Conservation (phyloP, 2,113 vertebrate genomes). For the mouse (Mus musculus) region GRCm39 chrX:162570001-162570500, state of each 20-base stretch:
- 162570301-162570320: neutral
- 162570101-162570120: neutral
- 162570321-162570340: neutral
- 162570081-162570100: neutral
- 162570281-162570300: neutral
- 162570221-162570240: no score
- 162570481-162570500: neutral
- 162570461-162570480: neutral
- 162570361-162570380: neutral
- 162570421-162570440: neutral
- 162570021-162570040: neutral
- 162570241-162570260: neutral
- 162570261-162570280: neutral
- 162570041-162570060: no score
- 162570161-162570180: neutral
- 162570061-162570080: neutral
- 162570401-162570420: neutral
- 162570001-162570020: neutral
- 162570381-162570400: neutral
- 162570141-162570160: neutral
- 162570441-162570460: neutral
- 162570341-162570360: no score
- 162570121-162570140: neutral
- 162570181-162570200: neutral
- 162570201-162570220: neutral